Conservation (phyloP, 2,797 vertebrate species). For the Fistularia tabacaria region DNA sequence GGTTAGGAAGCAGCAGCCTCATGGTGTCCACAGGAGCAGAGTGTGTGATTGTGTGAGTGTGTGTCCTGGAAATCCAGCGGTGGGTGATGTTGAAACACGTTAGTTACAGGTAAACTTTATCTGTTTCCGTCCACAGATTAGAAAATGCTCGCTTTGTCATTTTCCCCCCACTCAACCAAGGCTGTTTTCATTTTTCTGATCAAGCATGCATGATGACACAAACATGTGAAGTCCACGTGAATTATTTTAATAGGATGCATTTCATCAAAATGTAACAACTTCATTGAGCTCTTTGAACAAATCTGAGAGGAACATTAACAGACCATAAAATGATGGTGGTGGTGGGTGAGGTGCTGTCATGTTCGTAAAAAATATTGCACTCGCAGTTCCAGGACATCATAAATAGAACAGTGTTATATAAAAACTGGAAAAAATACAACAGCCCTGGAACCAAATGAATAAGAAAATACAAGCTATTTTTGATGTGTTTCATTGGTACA, state of each 20-base stretch:
- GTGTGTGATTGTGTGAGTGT: neutral
- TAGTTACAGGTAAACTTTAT: constrained; percentile 34
- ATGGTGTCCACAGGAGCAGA: constrained; percentile 26
- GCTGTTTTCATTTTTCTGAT: constrained; percentile 3
- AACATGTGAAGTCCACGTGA: no score
- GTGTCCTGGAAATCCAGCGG: neutral
- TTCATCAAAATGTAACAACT: neutral
- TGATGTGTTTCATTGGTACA: no score
- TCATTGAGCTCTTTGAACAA: constrained; percentile 2
- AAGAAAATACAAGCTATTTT: no score
- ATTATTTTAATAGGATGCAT: no score
- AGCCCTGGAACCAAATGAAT: no score
- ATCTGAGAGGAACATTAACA: constrained; percentile 2
- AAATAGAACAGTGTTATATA: no score
- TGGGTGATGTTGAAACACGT: constrained; percentile 8
- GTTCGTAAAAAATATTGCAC: no score
- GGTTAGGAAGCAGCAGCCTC: constrained; percentile 54
- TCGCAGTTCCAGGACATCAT: no score
- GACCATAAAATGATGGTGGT: neutral
- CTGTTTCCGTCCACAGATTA: constrained; percentile 28
- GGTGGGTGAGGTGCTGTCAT: no score
- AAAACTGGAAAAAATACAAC: no score
- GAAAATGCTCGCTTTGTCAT: neutral
- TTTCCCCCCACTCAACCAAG: neutral
- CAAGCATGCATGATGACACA: no score